Conservation (phyloP, 2,888 invertebrate genomes). For the Apotomis capreana region DNA sequence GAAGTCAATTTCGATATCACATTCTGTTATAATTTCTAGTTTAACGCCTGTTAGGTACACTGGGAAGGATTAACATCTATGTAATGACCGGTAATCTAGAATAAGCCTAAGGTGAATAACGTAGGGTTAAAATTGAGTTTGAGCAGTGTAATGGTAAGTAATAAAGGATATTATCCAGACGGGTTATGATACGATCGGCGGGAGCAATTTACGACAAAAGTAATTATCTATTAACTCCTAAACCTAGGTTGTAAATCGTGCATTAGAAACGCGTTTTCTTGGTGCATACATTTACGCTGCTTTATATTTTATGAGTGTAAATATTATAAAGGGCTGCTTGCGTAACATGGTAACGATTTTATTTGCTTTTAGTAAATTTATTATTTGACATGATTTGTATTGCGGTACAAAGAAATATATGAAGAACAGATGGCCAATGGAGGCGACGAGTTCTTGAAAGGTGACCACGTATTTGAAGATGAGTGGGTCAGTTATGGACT, state of each 20-base stretch:
- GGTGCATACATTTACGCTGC: slow-evolving; percentile 24
- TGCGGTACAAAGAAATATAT: no score
- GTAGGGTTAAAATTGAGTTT: slow-evolving; percentile 8
- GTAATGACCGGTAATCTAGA: not conserved
- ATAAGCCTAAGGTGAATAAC: not conserved
- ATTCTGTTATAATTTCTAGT: slow-evolving; percentile 39
- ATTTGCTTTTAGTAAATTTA: no score
- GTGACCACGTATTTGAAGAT: no score
- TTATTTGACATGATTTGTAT: no score
- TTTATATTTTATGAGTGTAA: slow-evolving; percentile 2
- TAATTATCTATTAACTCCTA: slow-evolving; percentile 43
- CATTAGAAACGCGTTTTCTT: slow-evolving; percentile 31
- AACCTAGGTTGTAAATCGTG: slow-evolving; percentile 34
- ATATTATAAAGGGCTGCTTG: not conserved
- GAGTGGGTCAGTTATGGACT: no score
- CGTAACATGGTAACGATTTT: not conserved
- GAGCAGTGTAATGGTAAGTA: slow-evolving; percentile 10
- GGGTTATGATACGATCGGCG: slow-evolving; percentile 41
- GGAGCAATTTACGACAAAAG: slow-evolving; percentile 44
- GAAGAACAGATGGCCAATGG: no score
- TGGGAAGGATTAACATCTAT: slow-evolving; percentile 22
- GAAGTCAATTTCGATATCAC: slow-evolving; percentile 35
- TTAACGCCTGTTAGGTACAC: slow-evolving; percentile 39
- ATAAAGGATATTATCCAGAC: slow-evolving; percentile 38
- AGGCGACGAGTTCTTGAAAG: no score